These are phyloP conservation scores for Adineta ricciae DNA, from an alignment of 2,888 invertebrate species.

Conservation along the genomic window DNA sequence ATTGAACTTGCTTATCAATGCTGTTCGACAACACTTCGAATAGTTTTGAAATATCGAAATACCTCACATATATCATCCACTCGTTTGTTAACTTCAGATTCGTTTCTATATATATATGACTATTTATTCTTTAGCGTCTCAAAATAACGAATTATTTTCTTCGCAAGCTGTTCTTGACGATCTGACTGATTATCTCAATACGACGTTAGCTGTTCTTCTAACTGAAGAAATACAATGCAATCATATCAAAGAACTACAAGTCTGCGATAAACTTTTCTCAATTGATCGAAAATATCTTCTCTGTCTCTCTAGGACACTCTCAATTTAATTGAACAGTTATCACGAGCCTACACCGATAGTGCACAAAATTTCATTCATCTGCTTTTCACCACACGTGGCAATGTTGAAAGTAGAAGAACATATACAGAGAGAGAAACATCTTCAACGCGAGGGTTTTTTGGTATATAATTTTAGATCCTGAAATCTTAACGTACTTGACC, in stretches of 20 bases:
- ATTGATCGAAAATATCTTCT: neutral
- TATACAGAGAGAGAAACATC: too few relatives aligned
- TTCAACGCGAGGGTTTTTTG: neutral
- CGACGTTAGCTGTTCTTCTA: neutral
- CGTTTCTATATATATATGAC: neutral
- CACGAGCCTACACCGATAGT: neutral
- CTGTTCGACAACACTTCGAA: constrained; percentile 7
- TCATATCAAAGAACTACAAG: neutral
- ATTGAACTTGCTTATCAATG: constrained; percentile 13
- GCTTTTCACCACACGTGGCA: neutral
- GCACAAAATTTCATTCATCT: constrained; percentile 15
- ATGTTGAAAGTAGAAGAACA: neutral
- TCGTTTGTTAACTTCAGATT: neutral
- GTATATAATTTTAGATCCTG: neutral
- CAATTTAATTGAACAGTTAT: constrained; percentile 6
- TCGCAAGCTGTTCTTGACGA: neutral
- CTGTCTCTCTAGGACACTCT: neutral
- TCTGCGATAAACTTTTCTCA: neutral
- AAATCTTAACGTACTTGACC: neutral
- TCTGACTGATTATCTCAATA: neutral
- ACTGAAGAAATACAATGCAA: neutral
- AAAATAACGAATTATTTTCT: neutral
- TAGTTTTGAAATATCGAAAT: neutral
- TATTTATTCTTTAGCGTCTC: neutral
- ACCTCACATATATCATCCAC: neutral